phyloP scores from a whole-genome alignment of 2,113 vertebrate species.

The Syrrhaptes paradoxus region DNA sequence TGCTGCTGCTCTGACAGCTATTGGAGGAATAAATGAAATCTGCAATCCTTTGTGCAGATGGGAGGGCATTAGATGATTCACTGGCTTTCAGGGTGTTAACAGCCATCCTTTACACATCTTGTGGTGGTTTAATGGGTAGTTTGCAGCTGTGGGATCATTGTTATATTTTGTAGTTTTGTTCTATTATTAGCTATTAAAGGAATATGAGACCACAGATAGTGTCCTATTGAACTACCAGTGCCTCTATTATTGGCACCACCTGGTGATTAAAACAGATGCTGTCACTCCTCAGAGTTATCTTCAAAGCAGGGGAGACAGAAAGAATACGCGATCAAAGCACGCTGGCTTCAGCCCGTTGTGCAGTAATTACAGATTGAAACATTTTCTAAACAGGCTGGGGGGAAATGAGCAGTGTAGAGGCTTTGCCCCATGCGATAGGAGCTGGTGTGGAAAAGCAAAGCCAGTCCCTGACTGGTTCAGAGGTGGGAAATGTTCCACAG shows the following conservation, averaged over 20 bases:
- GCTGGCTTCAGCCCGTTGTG: neutral
- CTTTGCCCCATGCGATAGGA: neutral
- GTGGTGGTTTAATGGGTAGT: conserved; percentile 32
- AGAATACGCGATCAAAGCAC: neutral
- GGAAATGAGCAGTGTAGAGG: neutral
- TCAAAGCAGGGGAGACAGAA: conserved; percentile 17
- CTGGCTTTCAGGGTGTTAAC: neutral
- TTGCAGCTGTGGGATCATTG: conserved; percentile 37
- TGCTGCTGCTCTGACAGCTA: neutral
- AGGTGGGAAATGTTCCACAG: rapidly evolving
- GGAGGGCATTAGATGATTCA: neutral
- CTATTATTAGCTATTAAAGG: conserved; percentile 36
- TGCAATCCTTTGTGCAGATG: neutral
- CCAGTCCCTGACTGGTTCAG: rapidly evolving
- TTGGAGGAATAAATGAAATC: neutral
- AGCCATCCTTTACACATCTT: neutral
- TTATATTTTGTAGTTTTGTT: neutral
- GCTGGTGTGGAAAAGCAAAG: neutral
- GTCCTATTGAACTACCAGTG: neutral
- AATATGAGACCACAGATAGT: neutral
- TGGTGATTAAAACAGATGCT: neutral
- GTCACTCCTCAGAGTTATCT: neutral
- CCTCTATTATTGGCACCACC: conserved; percentile 14
- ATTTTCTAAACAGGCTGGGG: neutral
- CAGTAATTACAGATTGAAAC: neutral